Base-by-base conservation (phyloP, 2,113 vertebrate genomes). In the Platysteira castanea region DNA sequence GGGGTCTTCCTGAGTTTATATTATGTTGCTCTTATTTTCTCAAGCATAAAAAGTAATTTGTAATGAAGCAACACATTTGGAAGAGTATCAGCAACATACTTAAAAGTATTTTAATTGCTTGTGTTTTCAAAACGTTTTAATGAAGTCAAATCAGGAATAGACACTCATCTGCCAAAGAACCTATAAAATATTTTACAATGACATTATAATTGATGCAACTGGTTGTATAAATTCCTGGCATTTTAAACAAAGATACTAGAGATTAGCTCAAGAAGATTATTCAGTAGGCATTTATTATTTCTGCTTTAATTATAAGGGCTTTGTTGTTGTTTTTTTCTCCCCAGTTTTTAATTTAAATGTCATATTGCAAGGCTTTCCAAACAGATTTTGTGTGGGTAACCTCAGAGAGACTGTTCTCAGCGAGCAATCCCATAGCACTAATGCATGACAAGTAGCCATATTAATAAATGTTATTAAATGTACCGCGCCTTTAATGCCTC, bases 141-240 rank as follows among this genome's bases (percentile, higher is more conserved):
- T 87, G 93, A 89, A 96, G 49, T 92, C 73, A 95, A n/a, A 94
- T 92, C 41, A 95, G 41, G 59, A 93, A 93, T 11, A 97, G 77
- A 84, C 59, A 90, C 61, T 90, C 80, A 75, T 96, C 71, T 89
- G 83, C 77, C 80, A 89, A 94, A 92, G 77, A 87, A 84, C 30
- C 57, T 79, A 84, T 91, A 93, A 90, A 79, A 76, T 73, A 96
- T 81, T 96, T 97, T 77, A 96, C 64, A 94, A 89, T 68, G 53
- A 64, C 19, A 94, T 60, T 84, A 57, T 84, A 95, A 94, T 63
- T 95, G 82, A 95, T 22, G 42, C 65, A 97, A 84, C 56, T 70
- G 41, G 65, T 69, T 94, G 61, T 47, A 93, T 56, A 94, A 90
- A 86, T 81, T 80, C 24, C 57, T 85, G 61, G 80, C 57, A 90